phyloP scores from a whole-genome alignment of 2,888 invertebrate genomes.

The Spodoptera exigua region DNA sequence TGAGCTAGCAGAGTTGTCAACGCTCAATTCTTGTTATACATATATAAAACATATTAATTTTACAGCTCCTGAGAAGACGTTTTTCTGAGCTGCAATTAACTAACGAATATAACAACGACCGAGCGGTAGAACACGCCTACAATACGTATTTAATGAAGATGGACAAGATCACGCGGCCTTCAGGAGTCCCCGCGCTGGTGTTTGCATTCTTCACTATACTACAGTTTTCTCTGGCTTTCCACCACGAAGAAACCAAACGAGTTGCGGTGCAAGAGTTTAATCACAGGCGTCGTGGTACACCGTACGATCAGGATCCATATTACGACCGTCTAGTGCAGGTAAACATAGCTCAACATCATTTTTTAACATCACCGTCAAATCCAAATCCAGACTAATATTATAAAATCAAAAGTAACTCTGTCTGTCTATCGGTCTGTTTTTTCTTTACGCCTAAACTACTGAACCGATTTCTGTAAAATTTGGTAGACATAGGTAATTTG shows the following conservation, averaged over 20 bases:
- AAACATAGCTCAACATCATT: too few relatives aligned
- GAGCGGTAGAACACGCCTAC: conserved; percentile 47
- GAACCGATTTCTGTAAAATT: too few relatives aligned
- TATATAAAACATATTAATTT: background rate
- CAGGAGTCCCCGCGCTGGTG: conserved; percentile 54
- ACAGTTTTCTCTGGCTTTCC: conserved; percentile 44
- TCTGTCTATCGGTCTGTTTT: too few relatives aligned
- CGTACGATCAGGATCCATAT: conserved; percentile 46
- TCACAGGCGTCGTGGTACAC: conserved; percentile 41
- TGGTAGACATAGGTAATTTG: too few relatives aligned
- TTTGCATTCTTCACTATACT: conserved; percentile 55
- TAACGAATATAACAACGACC: conserved; percentile 47
- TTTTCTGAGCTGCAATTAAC: conserved; percentile 11
- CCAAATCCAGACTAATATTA: too few relatives aligned
- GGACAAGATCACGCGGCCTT: conserved; percentile 53
- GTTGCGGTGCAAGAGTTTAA: conserved; percentile 47
- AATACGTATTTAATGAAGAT: conserved; percentile 40
- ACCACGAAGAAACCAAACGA: conserved; percentile 36
- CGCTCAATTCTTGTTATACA: too few relatives aligned
- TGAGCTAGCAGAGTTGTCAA: too few relatives aligned
- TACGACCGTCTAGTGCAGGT: conserved; percentile 42
- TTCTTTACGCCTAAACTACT: too few relatives aligned
- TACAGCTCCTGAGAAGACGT: conserved; percentile 39
- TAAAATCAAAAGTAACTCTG: too few relatives aligned
- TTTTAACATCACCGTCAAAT: too few relatives aligned